Percentiles rank a stretch among this genome's conserved stretches.
Evolutionary conservation across 2,113 vertebrate genomes (phyloP).

Genomic region (Solenodon paradoxus): DNA sequence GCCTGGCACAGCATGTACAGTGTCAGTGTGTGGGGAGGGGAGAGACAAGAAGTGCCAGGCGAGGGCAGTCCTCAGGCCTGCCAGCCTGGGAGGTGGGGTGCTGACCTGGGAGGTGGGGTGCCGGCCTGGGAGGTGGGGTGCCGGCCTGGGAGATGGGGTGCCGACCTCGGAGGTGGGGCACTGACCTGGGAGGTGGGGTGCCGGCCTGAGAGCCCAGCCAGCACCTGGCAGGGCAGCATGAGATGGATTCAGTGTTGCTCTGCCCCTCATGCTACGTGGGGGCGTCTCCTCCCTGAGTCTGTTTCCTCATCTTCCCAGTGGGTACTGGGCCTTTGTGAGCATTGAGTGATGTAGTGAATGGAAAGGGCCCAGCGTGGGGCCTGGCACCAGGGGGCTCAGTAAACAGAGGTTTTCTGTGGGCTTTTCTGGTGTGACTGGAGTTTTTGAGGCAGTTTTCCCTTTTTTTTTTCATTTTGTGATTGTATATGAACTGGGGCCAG

Average conservation of each 20-base stretch:
- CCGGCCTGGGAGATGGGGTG: neutral
- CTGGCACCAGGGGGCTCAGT: neutral
- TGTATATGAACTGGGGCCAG: neutral
- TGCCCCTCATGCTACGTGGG: neutral
- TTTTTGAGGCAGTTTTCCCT: neutral
- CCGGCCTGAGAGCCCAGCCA: no score
- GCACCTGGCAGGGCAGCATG: no score
- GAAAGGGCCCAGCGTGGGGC: neutral
- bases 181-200: neutral
- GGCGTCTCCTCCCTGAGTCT: neutral
- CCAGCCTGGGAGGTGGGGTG: no score
- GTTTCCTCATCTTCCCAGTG: neutral
- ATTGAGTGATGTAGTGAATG: neutral
- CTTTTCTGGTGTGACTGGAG: neutral
- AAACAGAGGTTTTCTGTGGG: neutral
- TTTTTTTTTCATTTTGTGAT: neutral
- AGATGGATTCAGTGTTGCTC: neutral
- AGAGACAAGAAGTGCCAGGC: neutral
- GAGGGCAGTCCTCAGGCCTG: neutral
- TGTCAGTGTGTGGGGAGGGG: neutral
- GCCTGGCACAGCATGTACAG: neutral
- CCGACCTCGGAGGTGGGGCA: no score
- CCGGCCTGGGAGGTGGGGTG: no score
- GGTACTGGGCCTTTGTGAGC: neutral
- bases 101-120: neutral